A percentile compares a stretch with the other conserved stretches of the same genome.
Evolutionary conservation across 2,797 vertebrate species (phyloP).

Genomic region (Betta splendens): DNA sequence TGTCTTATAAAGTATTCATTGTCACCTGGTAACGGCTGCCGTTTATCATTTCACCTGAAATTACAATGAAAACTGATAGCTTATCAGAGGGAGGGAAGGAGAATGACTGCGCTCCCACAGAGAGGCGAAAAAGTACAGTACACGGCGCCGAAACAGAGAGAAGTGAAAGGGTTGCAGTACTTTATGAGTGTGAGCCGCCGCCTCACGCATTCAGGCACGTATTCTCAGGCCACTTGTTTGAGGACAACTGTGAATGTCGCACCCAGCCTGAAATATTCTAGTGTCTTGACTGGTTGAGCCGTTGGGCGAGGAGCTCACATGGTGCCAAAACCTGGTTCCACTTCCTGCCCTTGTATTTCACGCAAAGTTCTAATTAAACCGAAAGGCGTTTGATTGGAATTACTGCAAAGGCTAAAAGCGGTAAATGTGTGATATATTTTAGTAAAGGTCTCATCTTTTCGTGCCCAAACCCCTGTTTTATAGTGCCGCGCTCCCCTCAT

Average conservation of each 20-base stretch:
- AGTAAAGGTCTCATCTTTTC: constrained; percentile 59
- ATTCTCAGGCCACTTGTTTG: constrained; percentile 14
- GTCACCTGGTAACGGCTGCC: constrained; percentile 87
- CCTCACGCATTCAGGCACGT: constrained; percentile 43
- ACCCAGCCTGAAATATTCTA: constrained; percentile 1
- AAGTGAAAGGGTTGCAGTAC: constrained; percentile 49
- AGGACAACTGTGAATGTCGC: not conserved
- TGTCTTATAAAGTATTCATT: constrained; percentile 92
- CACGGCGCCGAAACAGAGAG: constrained; percentile 46
- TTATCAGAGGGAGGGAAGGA: constrained; percentile 80
- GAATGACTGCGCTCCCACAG: constrained; percentile 58
- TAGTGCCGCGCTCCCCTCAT: constrained; percentile 76
- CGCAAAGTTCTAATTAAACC: constrained; percentile 16
- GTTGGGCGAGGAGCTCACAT: not conserved
- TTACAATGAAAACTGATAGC: constrained; percentile 89
- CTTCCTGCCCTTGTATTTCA: constrained; percentile 5
- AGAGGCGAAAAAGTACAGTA: constrained; percentile 47
- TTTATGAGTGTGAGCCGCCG: constrained; percentile 43
- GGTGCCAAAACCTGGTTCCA: constrained; percentile 10
- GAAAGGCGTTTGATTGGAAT: constrained; percentile 29
- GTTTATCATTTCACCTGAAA: constrained; percentile 91
- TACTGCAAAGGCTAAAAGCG: constrained; percentile 21
- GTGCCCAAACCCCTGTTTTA: constrained; percentile 42
- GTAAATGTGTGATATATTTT: constrained; percentile 46
- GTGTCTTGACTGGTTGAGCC: constrained; percentile 5